Evolutionary conservation across 2,797 vertebrate genomes (phyloP).

Genomic region (Sebastes hubbsi): DNA sequence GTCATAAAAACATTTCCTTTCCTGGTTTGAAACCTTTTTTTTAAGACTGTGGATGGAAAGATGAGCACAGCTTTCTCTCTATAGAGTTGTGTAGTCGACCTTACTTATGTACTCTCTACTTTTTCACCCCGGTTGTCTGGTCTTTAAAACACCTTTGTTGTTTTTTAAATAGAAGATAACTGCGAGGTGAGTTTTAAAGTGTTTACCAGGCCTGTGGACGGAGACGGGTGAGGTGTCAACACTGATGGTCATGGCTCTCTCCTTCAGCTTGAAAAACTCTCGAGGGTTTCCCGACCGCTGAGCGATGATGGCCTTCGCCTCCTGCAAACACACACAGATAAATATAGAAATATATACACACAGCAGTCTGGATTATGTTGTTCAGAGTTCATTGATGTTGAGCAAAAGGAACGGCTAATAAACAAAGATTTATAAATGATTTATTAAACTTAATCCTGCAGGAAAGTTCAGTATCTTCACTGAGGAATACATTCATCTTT

Average conservation of each 20-base stretch:
- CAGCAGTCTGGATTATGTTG: not conserved
- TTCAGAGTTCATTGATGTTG: not conserved
- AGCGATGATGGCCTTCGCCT: conserved; percentile 96
- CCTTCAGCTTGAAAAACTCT: conserved; percentile 96
- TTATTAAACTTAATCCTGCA: not conserved
- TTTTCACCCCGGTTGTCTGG: not conserved
- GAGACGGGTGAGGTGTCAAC: conserved; percentile 85
- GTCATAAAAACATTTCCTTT: not conserved
- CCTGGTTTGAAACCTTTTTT: not conserved
- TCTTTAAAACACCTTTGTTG: not conserved
- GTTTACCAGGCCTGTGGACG: conserved; percentile 90
- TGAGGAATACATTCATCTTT: too few relatives aligned
- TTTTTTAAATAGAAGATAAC: not conserved
- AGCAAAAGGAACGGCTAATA: not conserved
- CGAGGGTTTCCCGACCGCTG: conserved; percentile 94
- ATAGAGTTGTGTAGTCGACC: not conserved
- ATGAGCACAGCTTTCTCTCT: not conserved
- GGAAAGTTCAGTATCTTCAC: not conserved
- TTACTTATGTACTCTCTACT: not conserved
- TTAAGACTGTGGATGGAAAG: not conserved
- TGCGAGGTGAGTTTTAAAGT: not conserved
- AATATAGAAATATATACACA: not conserved
- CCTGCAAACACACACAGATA: conserved; percentile 77
- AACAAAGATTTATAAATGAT: not conserved
- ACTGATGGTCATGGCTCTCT: conserved; percentile 87